phyloP scores from a whole-genome alignment of 2,888 invertebrate species.

The Tetragnatha montana region DNA sequence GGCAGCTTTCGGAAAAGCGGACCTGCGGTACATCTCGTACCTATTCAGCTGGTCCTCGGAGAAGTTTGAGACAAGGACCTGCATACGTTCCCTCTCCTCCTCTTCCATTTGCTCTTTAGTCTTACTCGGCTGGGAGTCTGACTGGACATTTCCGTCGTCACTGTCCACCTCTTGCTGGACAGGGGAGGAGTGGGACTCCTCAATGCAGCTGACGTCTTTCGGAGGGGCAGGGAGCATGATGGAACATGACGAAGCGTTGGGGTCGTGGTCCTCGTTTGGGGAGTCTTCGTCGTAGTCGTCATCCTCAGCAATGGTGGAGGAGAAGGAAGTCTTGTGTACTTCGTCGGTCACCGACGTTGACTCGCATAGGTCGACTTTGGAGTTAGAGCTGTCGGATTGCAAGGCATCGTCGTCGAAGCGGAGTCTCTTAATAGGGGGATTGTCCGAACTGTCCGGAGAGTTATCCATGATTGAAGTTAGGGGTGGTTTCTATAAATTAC shows the following conservation, averaged over 20 bases:
- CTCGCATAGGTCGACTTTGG: constrained; percentile 43
- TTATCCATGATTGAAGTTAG: constrained; percentile 54
- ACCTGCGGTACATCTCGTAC: constrained; percentile 97
- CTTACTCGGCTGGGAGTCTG: constrained; percentile 74
- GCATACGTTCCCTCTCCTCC: constrained; percentile 96
- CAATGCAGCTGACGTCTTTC: constrained; percentile 11
- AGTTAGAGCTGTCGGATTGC: constrained; percentile 60
- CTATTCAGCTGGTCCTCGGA: constrained; percentile 98
- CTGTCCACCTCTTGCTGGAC: constrained; percentile 41
- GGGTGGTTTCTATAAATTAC: neutral
- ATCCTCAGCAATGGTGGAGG: constrained; percentile 35
- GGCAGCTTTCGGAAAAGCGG: constrained; percentile 98
- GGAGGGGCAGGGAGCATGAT: constrained; percentile 61
- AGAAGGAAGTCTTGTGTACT: neutral
- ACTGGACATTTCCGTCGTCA: constrained; percentile 51
- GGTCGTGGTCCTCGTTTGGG: constrained; percentile 47
- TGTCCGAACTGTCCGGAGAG: constrained; percentile 58
- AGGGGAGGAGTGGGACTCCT: constrained; percentile 49
- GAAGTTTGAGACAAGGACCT: constrained; percentile 97
- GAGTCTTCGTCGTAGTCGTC: constrained; percentile 67
- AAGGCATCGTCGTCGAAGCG: constrained; percentile 64
- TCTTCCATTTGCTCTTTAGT: constrained; percentile 91
- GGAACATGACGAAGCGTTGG: constrained; percentile 26
- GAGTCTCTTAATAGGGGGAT: constrained; percentile 45
- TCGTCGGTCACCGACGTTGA: constrained; percentile 37